Evolutionary conservation across 2,888 invertebrate genomes (phyloP), one percentile per base, ranked within the genome.

Genomic region (Selenia dentaria): DNA sequence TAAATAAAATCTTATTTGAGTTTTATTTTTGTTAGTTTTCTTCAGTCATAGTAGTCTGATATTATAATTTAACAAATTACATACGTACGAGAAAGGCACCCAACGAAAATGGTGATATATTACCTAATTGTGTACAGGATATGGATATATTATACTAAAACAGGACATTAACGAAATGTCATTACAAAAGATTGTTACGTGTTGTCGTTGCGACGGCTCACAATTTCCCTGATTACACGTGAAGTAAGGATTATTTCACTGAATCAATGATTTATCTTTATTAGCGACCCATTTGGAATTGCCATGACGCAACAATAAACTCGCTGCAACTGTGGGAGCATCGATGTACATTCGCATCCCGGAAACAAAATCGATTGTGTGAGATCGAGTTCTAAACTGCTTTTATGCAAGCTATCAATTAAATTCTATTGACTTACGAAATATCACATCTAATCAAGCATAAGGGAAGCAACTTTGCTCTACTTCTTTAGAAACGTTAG

Each of bases 401-500:
- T 25, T 84, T 88, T 87, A 86, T 80, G 87, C 83, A 87, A 88
- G 80, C 75, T 75, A 85, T 85, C 78, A 82, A 87, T 86, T 87
- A 88, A 78, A 74, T 73, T 74, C 77, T 73, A 82, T 83, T 83
- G 80, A 80, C 62, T 88, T 86, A 82, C 81, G 76, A 73, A 79
- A 86, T 61, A 27, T 60, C 57, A 57, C 52, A 43, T 60, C 54
- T 64, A 67, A 64, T 59, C 57, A 55, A 62, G 68, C 67, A 67
- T 60, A 55, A 73, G 77, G 79, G 70, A 73, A 78, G 78, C 70
- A 63, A 74, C 66, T 64, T 59, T 75, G 72, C 74, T 77, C 74
- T 61, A 79, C 65, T 79, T 76, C 64, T 35, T 42, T 44, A 70
- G 59, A 72, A 68, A 68, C 74, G 71, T 22, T 25, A 36, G 59